Percentiles rank a stretch among this genome's conserved stretches.
phyloP scores from a whole-genome alignment of 2,888 invertebrate genomes.

The Electrophaes corylata region DNA sequence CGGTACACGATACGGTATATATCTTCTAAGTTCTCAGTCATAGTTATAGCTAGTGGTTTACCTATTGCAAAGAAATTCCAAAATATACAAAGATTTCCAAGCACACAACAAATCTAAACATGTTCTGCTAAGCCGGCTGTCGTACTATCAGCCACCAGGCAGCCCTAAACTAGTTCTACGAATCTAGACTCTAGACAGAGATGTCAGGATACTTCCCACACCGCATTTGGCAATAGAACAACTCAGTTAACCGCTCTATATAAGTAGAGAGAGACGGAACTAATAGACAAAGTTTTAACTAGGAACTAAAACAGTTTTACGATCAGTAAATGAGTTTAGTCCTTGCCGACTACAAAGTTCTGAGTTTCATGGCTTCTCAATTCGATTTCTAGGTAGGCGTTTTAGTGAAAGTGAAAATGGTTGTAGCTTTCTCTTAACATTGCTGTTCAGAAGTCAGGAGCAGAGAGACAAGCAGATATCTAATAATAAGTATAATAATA shows the following conservation, averaged over 20 bases:
- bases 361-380: conserved; percentile 4
- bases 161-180: conserved; percentile 44
- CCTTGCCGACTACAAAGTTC: conserved; percentile 2
- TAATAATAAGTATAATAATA: no score
- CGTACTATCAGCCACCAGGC: background rate
- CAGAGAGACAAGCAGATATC: background rate
- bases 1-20: no score
- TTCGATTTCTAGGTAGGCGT: background rate
- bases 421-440: background rate
- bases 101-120: background rate
- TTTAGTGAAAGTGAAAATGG: background rate
- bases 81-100: no score
- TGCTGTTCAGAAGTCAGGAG: background rate
- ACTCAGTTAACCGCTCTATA: conserved; percentile 21
- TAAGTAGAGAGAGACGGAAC: conserved; percentile 29
- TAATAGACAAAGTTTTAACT: conserved; percentile 42
- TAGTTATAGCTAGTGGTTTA: no score
- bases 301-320: conserved; percentile 27
- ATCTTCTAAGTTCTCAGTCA: no score
- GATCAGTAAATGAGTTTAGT: conserved; percentile 23
- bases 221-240: conserved; percentile 41
- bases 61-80: no score
- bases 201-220: conserved; percentile 20
- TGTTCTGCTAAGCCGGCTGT: background rate
- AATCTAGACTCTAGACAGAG: conserved; percentile 2